Base-by-base conservation (phyloP, 2,797 vertebrate species). In the Columba guinea region DNA sequence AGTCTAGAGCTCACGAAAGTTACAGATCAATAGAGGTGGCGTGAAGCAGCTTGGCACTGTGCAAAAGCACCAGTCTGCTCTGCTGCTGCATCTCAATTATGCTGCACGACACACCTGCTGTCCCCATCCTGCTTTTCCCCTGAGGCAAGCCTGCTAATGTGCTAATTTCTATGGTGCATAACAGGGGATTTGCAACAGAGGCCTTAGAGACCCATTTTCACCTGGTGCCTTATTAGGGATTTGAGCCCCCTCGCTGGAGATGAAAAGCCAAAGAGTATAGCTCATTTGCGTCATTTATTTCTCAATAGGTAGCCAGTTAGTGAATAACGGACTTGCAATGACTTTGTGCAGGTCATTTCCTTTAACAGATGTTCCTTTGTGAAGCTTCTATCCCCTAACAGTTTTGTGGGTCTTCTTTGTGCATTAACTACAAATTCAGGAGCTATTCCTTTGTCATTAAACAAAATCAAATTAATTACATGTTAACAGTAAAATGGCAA, bases 311-410 rank as follows among this genome's bases (percentile, higher is more conserved):
- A 88, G 87, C 68, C 95, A 86, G 80, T 95, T 91, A 90, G 83
- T 59, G 74, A 94, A 90, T 92, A 93, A 94, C 69, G 79, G 87
- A 67, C 89, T 86, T 79, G 63, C 55, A 59, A 84, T 73, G 95
- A 86, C 87, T 94, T 94, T 88, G 93, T 70, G 56, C 63, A 88
- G 70, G 91, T 93, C 77, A 65, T 90, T 96, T 96, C 85, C 74
- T 90, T 93, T 88, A 96, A 83, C 92, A 96, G 94, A 96, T 91
- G 94, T 63, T 90, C 89, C 70, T 86, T 93, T 91, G 80, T 94
- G 80, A 84, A 76, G 63, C 60, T 90, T 44, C 63, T 73, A 71
- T 84, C 48, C 65, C 39, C 3, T 56, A 70, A 77, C 35, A 19
- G 14, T 67, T 91, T 49, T 70, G 39, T n/a, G 23, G 32, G 21